phyloP scores from a whole-genome alignment of 1,140 invertebrate genomes.

The Macrostomum lignano region DNA sequence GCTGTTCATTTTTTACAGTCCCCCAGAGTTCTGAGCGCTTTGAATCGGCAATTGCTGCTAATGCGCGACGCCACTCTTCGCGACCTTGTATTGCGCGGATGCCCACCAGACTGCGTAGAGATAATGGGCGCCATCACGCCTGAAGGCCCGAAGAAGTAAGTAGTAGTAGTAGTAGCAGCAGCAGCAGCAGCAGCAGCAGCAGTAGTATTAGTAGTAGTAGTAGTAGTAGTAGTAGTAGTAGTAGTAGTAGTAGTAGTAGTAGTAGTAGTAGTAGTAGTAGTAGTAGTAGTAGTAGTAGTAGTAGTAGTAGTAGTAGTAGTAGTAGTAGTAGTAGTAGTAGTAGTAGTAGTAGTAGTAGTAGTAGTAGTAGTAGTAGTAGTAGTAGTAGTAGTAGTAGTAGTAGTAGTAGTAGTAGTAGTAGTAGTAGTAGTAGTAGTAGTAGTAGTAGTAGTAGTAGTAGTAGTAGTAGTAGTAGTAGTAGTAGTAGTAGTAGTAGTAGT shows the following conservation, averaged over 20 bases:
- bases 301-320: constrained; percentile 7
- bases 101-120: no score
- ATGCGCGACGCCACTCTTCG: no score
- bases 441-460: constrained; percentile 9
- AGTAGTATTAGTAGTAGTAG: no score
- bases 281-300: constrained; percentile 10
- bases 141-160: no score
- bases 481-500: constrained; percentile 9
- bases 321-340: constrained; percentile 8
- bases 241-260: constrained; percentile 9
- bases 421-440: constrained; percentile 9
- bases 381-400: constrained; percentile 9
- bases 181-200: constrained; percentile 8
- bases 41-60: no score
- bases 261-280: constrained; percentile 9
- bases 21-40: no score
- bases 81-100: no score
- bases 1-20: no score
- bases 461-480: constrained; percentile 9
- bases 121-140: no score
- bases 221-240: constrained; percentile 9
- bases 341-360: constrained; percentile 10
- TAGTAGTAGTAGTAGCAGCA: constrained; percentile 8
- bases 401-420: constrained; percentile 9
- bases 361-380: constrained; percentile 10